A percentile compares a stretch with the other conserved stretches of the same genome.
These are phyloP conservation scores for Hiodon alosoides DNA, from an alignment of 2,113 vertebrate species.

Conservation along the genomic window DNA sequence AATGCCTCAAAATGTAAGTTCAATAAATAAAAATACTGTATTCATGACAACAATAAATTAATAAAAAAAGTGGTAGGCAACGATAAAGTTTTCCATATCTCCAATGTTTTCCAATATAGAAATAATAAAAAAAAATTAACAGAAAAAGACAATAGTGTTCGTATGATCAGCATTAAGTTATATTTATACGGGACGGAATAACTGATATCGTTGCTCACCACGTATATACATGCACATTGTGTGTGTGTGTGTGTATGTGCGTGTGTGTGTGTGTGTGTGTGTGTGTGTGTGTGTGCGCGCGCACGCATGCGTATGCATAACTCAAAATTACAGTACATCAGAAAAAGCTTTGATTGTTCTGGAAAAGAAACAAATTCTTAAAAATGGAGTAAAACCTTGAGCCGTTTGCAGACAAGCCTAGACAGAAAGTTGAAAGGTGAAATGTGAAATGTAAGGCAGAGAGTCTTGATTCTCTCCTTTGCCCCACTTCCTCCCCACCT, in stretches of 20 bases:
- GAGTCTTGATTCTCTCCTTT: background rate
- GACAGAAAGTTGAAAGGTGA: background rate
- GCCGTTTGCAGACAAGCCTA: too few relatives aligned
- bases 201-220: too few relatives aligned
- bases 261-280: background rate
- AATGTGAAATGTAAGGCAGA: background rate
- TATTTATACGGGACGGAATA: too few relatives aligned
- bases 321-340: slow-evolving; percentile 14
- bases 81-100: too few relatives aligned
- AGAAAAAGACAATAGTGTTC: too few relatives aligned
- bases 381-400: too few relatives aligned
- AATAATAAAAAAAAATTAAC: too few relatives aligned
- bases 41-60: slow-evolving; percentile 13
- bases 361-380: background rate
- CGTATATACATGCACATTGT: background rate
- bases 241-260: background rate
- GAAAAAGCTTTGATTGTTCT: slow-evolving; percentile 3
- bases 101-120: too few relatives aligned
- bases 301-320: slow-evolving; percentile 9
- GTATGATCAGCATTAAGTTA: too few relatives aligned
- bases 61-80: too few relatives aligned
- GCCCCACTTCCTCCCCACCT: background rate
- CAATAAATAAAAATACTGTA: background rate
- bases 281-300: background rate
- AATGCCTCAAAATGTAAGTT: slow-evolving; percentile 8